Conservation (phyloP, 2,113 vertebrate species). For the Salminus brasiliensis region DNA sequence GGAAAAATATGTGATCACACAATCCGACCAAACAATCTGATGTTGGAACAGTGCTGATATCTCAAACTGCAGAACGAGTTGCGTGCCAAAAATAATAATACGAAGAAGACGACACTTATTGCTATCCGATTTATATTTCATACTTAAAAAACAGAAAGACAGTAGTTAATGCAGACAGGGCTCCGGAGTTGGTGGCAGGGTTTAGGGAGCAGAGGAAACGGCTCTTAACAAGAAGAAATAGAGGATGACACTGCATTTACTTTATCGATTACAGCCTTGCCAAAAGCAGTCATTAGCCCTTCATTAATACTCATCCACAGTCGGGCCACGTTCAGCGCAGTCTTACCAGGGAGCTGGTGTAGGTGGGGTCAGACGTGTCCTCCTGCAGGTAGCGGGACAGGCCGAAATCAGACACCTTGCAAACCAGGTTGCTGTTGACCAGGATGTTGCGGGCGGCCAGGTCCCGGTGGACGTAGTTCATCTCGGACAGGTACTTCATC, state of each 20-base stretch:
- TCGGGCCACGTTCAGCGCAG: neutral
- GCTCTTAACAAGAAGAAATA: neutral
- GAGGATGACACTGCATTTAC: neutral
- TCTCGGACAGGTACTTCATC: slow-evolving; percentile 98
- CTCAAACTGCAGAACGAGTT: too few species aligned
- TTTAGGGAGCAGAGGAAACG: neutral
- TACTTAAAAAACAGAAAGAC: neutral
- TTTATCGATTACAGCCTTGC: neutral
- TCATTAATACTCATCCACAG: neutral
- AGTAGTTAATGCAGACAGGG: neutral
- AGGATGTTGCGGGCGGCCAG: slow-evolving; percentile 96
- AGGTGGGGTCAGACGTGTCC: slow-evolving; percentile 95
- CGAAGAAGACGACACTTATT: too few species aligned
- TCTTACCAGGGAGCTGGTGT: slow-evolving; percentile 96
- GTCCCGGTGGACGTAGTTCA: slow-evolving; percentile 97
- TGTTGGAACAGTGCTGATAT: too few species aligned
- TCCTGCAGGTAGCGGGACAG: slow-evolving; percentile 97
- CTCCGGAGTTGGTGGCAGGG: neutral
- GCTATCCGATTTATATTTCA: too few species aligned
- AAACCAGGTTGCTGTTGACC: slow-evolving; percentile 97
- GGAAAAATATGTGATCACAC: too few species aligned
- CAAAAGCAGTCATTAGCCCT: slow-evolving; percentile 6
- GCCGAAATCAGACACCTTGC: slow-evolving; percentile 97
- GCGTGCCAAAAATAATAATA: too few species aligned
- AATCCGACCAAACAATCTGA: too few species aligned